A percentile compares a stretch with the other conserved stretches of the same genome.
Evolutionary conservation across 2,113 vertebrate species (phyloP).

Genomic region (Phocoena phocoena): DNA sequence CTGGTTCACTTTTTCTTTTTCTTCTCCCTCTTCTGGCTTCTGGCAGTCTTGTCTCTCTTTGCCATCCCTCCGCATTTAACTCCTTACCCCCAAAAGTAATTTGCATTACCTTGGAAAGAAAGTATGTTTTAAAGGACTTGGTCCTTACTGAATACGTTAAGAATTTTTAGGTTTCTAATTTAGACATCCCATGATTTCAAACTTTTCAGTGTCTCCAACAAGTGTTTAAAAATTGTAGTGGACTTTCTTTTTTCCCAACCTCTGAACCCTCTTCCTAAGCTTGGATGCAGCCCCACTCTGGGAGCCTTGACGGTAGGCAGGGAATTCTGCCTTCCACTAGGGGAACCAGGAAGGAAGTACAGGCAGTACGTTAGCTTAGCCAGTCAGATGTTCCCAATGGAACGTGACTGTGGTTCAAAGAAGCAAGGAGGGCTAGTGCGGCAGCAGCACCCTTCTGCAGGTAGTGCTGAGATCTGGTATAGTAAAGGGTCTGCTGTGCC

Average conservation of each 20-base stretch:
- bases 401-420: background rate
- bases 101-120: background rate
- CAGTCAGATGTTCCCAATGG: background rate
- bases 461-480: rapidly evolving
- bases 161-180: background rate
- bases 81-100: background rate
- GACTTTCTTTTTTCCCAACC: background rate
- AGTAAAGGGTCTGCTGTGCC: background rate
- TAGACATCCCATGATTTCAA: background rate
- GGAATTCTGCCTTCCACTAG: background rate
- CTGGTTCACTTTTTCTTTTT: background rate
- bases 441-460: no score
- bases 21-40: background rate
- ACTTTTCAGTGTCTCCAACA: background rate
- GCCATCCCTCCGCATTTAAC: background rate
- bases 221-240: background rate
- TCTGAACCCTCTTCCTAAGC: background rate
- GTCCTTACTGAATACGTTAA: background rate
- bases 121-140: background rate
- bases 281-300: background rate
- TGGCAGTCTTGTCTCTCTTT: background rate
- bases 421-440: no score
- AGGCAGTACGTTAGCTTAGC: background rate
- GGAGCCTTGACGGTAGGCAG: background rate
- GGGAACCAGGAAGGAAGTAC: background rate